These are phyloP conservation scores for Tanytarsus gracilentus DNA, from an alignment of 2,888 invertebrate species.

Conservation along the genomic window DNA sequence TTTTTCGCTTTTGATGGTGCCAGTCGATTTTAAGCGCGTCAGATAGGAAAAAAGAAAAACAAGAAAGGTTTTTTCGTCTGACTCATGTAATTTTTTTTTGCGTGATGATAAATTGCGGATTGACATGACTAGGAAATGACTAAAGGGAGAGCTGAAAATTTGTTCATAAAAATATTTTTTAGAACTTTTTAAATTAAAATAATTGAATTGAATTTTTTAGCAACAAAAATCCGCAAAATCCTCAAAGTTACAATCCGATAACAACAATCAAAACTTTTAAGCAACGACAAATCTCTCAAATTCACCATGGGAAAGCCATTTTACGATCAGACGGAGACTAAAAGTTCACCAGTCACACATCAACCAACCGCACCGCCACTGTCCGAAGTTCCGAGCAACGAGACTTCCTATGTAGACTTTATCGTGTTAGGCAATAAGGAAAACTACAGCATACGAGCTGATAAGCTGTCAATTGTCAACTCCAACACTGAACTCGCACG, in stretches of 20 bases:
- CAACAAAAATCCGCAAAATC: not conserved
- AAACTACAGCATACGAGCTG: conserved; percentile 21
- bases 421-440: conserved; percentile 21
- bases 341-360: not conserved
- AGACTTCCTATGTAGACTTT: conserved; percentile 8
- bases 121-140: no score
- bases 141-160: no score
- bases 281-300: not conserved
- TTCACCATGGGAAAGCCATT: conserved; percentile 23
- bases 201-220: no score
- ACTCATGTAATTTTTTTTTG: no score
- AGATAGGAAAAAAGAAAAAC: no score
- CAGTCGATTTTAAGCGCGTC: no score
- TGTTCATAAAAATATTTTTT: no score
- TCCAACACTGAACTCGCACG: conserved; percentile 21
- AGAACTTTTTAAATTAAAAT: no score
- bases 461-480: conserved; percentile 20
- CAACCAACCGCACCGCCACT: conserved; percentile 11
- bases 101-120: no score
- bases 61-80: no score
- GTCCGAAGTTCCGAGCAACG: not conserved
- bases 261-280: not conserved
- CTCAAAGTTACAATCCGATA: no score
- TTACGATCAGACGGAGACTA: not conserved
- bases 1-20: no score